A percentile compares a stretch with the other conserved stretches of the same genome.
Evolutionary conservation across 2,888 invertebrate species (phyloP).

Genomic region (Gari tellinella): DNA sequence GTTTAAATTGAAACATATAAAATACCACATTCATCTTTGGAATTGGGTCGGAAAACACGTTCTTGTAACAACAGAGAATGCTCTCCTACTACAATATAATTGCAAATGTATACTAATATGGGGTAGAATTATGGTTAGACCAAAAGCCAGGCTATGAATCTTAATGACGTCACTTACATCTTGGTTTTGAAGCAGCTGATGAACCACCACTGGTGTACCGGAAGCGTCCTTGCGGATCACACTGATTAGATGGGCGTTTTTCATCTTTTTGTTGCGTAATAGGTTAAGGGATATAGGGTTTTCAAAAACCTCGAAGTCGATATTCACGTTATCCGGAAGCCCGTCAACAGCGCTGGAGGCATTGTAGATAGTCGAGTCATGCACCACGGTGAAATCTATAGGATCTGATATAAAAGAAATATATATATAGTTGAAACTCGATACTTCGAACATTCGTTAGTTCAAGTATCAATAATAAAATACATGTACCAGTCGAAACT

Average conservation of each 20-base stretch:
- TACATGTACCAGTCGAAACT: too few species aligned
- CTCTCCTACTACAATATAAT: too few species aligned
- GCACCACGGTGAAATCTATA: conserved; percentile 51
- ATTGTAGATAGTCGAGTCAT: conserved; percentile 32
- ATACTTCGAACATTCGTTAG: too few species aligned
- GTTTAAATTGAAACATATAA: too few species aligned
- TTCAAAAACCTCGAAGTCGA: conserved; percentile 47
- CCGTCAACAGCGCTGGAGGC: conserved; percentile 45
- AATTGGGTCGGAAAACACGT: too few species aligned
- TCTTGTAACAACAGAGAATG: too few species aligned
- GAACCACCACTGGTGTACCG: conserved; percentile 46
- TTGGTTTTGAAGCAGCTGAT: conserved; percentile 19
- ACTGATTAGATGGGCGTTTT: conserved; percentile 35
- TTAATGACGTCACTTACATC: conserved; percentile 27
- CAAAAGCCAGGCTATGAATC: too few species aligned
- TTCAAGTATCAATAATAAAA: too few species aligned
- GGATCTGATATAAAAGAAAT: conserved; percentile 28
- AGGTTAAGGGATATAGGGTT: conserved; percentile 34
- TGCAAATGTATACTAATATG: too few species aligned
- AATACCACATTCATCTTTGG: too few species aligned
- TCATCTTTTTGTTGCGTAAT: conserved; percentile 46
- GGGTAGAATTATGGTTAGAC: too few species aligned
- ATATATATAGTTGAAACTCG: too few species aligned
- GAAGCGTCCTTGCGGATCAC: conserved; percentile 39
- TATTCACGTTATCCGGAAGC: conserved; percentile 36